These are phyloP conservation scores for Lingula anatina DNA, from an alignment of 2,888 invertebrate genomes.

Conservation along the genomic window DNA sequence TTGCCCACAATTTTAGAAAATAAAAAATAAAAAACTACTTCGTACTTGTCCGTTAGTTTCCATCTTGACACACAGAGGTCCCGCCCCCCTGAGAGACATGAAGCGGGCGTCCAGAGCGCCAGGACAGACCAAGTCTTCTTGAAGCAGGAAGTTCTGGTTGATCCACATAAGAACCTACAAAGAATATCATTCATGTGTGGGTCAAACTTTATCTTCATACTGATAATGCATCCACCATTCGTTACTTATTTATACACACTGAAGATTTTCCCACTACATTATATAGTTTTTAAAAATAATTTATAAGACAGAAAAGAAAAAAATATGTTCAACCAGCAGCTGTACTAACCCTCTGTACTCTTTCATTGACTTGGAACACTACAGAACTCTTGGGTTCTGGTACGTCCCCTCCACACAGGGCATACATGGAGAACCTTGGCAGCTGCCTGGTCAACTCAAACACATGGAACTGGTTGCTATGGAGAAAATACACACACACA, in stretches of 20 bases:
- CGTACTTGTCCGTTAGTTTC: conserved; percentile 53
- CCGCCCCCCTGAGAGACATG: conserved; percentile 64
- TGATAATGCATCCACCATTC: no score
- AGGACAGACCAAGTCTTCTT: conserved; percentile 50
- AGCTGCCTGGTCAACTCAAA: conserved; percentile 84
- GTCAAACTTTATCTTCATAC: no score
- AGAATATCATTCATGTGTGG: no score
- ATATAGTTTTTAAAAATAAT: no score
- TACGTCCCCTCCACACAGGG: conserved; percentile 41
- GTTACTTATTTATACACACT: no score
- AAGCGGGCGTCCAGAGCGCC: conserved; percentile 61
- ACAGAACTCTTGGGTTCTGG: conserved; percentile 54
- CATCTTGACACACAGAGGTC: conserved; percentile 60
- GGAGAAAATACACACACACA: no score
- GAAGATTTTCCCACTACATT: no score
- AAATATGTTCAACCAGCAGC: no score
- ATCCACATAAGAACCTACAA: conserved; percentile 68
- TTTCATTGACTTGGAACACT: conserved; percentile 57
- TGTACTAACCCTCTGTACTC: conserved; percentile 58
- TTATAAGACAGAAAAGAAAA: no score
- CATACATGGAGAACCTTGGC: conserved; percentile 84
- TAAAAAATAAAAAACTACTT: no score
- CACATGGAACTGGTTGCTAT: conserved; percentile 79
- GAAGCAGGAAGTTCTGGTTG: conserved; percentile 71
- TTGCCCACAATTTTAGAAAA: no score